Percentiles rank a stretch among this genome's conserved stretches.
Evolutionary conservation across 2,888 invertebrate genomes (phyloP).

Genomic region (Cosmopolites sordidus): DNA sequence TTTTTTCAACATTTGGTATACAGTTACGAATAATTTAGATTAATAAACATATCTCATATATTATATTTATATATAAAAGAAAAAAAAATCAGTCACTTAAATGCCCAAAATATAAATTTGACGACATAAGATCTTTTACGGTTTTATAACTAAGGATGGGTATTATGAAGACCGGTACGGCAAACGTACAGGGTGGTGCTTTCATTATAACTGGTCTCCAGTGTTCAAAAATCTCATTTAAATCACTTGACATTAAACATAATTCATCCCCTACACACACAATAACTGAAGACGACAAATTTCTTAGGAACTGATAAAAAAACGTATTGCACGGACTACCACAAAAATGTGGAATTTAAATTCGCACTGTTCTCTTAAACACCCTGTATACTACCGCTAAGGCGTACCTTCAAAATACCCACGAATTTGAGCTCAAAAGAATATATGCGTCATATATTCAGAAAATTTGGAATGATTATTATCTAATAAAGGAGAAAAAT

Average conservation of each 20-base stretch:
- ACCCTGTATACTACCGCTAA: no score
- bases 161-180: background rate
- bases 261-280: no score
- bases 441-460: slow-evolving; percentile 5
- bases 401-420: slow-evolving; percentile 12
- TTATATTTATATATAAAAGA: slow-evolving; percentile 1
- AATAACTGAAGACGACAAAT: no score
- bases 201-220: no score
- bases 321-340: no score
- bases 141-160: no score
- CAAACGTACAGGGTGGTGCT: background rate
- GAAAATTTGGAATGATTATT: slow-evolving; percentile 18
- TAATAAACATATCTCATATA: slow-evolving; percentile 14
- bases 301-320: no score
- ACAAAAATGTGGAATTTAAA: no score
- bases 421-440: slow-evolving; percentile 12
- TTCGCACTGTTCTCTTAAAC: no score
- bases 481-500: slow-evolving; percentile 1
- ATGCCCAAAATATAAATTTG: slow-evolving; percentile 13
- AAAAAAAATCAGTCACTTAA: slow-evolving; percentile 20
- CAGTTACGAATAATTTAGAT: slow-evolving; percentile 22
- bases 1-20: slow-evolving; percentile 23
- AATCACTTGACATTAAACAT: no score
- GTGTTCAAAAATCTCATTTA: background rate
- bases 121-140: no score